Base-by-base conservation (phyloP, 2,888 invertebrate species). In the Subacronicta megacephala region DNA sequence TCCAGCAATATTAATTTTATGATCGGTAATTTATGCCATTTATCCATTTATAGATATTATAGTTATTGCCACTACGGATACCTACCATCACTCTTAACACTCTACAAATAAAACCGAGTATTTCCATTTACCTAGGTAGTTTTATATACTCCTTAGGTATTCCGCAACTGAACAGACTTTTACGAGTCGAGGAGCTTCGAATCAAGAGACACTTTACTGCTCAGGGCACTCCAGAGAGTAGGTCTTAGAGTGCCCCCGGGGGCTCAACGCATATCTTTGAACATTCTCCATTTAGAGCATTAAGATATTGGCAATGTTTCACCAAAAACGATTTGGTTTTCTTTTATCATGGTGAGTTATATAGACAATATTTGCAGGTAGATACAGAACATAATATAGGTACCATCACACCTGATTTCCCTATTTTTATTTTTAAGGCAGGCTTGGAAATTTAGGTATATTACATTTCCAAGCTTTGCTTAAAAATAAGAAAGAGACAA, bases 151-250 rank as follows among this genome's bases (percentile, higher is more conserved):
- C 58, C 46, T 68, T 51, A 66, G 40, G 55, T 59, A 61, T 58
- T 60, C 41, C 64, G 70, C 75, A 78, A 79, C 83, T 79, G 78
- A 80, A 72, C 61, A 58, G 68, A 80, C 68, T 81, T 87, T 83
- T 83, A 83, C 78, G 83, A 83, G 75, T 74, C 71, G 72, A 81
- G 80, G 77, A 77, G 77, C 73, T 81, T 78, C 72, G 82, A 84
- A 81, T 81, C 81, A 81, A 83, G 82, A 78, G 84, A 81, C 82
- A 84, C 84, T 88, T 85, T 82, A 82, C 81, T 82, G 81, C 78
- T 82, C 81, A 85, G 80, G 81, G 81, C 81, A 81, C 87, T 85
- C 84, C 56, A 68, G 85, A 80, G 86, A 78, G 77, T 67, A 66
- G 62, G 67, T 72, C 74, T 80, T 13, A 78, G 77, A 73, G 67